Evolutionary conservation across 1,140 invertebrate genomes (phyloP), one percentile per base, ranked within the genome.

Genomic region (Bombus confusus): DNA sequence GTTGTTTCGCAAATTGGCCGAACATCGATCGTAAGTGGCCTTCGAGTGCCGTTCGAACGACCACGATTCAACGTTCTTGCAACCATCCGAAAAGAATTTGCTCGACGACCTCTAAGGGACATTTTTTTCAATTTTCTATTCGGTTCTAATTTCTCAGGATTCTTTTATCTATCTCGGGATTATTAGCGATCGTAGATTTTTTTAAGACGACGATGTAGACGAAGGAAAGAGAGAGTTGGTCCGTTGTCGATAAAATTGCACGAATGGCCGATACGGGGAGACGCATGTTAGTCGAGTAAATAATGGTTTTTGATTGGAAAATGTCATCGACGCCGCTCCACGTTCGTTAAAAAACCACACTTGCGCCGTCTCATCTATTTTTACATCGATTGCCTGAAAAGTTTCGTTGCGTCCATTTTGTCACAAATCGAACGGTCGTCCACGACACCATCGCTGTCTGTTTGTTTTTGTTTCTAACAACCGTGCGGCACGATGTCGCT

Each of bases 331-430:
- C 73, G 72, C 68, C n/a, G 77, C 59, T 88, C 76, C 73, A 74
- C 25, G 77, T 77, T 52, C 74, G 66, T 79, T 75, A 66, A 66
- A 59, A 78, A 78, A 52, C 69, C 57, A 57, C 77, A 71, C 76
- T 83, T 88, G 80, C 64, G 75, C 73, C 80, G 72, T 69, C 71
- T 83, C 84, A 78, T 90, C 80, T 69, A 68, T 68, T 68, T 68
- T 68, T 34, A 37, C 37, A 68, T 68, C 34, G 3, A 39, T 18
- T 4, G 34, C 13, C 13, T 66, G n/a, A 8, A 66, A 31, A 52
- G 47, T 52, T 34, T 31, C 31, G 66, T 8, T 68, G 31, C 34
- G 10, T 68, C 66, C 31, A 80, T 88, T 83, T 86, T 82, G 68
- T 39, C 37, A 25, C 68, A 47, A 76, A 76, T 83, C 88, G 76